These are phyloP conservation scores for Agrypnia vestita DNA, from an alignment of 1,140 invertebrate species.

Conservation along the genomic window DNA sequence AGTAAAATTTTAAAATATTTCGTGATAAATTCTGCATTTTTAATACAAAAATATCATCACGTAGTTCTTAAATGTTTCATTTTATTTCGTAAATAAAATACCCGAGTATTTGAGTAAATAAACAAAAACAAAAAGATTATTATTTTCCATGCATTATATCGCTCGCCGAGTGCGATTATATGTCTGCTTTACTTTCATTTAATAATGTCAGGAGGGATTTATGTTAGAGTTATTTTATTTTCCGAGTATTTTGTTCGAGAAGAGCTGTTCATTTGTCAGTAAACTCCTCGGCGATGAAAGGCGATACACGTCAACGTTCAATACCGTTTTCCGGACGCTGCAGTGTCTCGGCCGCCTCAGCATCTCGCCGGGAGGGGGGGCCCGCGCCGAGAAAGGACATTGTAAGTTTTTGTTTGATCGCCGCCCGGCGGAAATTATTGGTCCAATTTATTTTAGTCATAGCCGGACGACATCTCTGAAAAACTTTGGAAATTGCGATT, in stretches of 20 bases:
- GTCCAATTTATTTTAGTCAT: conserved; percentile 54
- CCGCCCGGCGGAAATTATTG: conserved; percentile 39
- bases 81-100: too few species aligned
- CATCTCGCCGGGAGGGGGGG: not conserved
- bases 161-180: too few species aligned
- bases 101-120: too few species aligned
- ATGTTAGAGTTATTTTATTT: not conserved
- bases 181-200: too few species aligned
- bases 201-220: too few species aligned
- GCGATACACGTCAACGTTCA: not conserved
- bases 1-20: too few species aligned
- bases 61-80: too few species aligned
- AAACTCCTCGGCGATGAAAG: conserved; percentile 5
- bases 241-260: not conserved
- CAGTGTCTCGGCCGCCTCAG: not conserved
- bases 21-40: too few species aligned
- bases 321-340: conserved; percentile 16
- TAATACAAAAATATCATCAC: too few species aligned
- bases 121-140: too few species aligned
- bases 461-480: conserved; percentile 38
- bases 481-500: conserved; percentile 51
- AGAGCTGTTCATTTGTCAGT: not conserved
- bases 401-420: conserved; percentile 40
- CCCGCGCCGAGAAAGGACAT: not conserved
- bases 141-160: too few species aligned